Base-by-base conservation (phyloP, 23 tunicate species). In the Ascidia mentula region DNA sequence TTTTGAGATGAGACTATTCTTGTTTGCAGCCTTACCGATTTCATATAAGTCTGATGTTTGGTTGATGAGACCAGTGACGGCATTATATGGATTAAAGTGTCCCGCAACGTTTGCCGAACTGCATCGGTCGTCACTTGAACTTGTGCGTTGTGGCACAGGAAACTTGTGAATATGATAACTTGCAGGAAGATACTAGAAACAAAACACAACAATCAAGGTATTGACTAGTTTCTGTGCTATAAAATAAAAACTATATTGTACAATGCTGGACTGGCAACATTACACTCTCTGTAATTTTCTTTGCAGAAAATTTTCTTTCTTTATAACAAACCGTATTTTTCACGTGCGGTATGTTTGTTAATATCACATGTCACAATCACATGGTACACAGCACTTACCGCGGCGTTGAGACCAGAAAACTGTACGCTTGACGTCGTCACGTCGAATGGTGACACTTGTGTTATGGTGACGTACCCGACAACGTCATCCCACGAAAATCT, bases 391-490 rank as follows among this genome's bases (percentile, higher is more conserved):
- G n/a, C n/a, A 15, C 53, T 42, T 42, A 42, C 53, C 53, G 53
- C 53, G 42, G 80, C 90, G 53, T 35, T 35, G 17, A 86, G 74
- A 3, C 89, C 89, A 0, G 73, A 28, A 20, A 90, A 31, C 37
- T 45, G 37, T 36, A 90, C 86, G 30, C 37, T 22, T 22, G 96
- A 85, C 20, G 6, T 34, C 18, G 96, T 90, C 40, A 82, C 32
- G 26, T 77, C 85, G 34, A 91, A 91, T 12, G 90, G 90, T 0
- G 90, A 81, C 0, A 46, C 33, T 72, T 91, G 97, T 6, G 87
- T 46, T 45, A 91, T 78, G 18, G 38, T 31, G 31, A 91, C 45
- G 6, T 31, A 33, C 1, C 97, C 97, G 46, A 42, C 33, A 60
- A 91, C 38, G 40, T 83, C 74, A 31, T 73, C 71, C 97, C 97